Base-by-base conservation (phyloP, 1,140 invertebrate genomes). In the Drosophila ercepeae region DNA sequence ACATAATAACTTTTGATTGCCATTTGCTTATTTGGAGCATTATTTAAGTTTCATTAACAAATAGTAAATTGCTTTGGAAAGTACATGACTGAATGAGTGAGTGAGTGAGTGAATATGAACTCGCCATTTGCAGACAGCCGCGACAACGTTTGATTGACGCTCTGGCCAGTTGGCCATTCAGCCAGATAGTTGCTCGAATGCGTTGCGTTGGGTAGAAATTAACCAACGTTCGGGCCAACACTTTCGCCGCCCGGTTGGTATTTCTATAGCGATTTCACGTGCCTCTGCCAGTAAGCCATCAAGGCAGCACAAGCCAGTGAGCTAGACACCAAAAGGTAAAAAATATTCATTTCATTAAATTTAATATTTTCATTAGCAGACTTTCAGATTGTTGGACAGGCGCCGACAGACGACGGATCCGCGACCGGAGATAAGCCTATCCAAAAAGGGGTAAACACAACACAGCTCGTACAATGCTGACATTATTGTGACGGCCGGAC, bases 351-450 rank as follows among this genome's bases (percentile, higher is more conserved):
- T 88, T 86, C 82, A 88, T 82, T 86, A 84, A 57, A 75, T 55
- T 81, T 86, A 82, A 88, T 86, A 86, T 88, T 86, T 88, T 86
- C 77, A 86, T 86, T 86, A 86, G 81, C 72, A 58, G 60, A 81
- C 81, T 79, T 81, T 81, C 54, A 45, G 59, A 75, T 63, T 64
- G 45, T 45, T 13, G 14, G 46, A 29, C 63, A 61, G 57, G 11
- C 32, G 25, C 46, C 2, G 46, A 27, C 48, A 54, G 59, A 46
- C 71, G 59, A 46, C 71, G 53, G 78, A 74, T 84, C 39, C 34
- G 58, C 27, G 29, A n/a, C 23, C 45, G n/a, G 49, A 21, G 75
- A 84, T 88, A 81, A 83, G 61, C 41, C 52, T 18, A 46, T 51
- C 57, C 48, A 6, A 48, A 65, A 64, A 64, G 54, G 67, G 60